Base-by-base conservation (phyloP, 2,113 vertebrate genomes). In the Heterotilapia buettikoferi region DNA sequence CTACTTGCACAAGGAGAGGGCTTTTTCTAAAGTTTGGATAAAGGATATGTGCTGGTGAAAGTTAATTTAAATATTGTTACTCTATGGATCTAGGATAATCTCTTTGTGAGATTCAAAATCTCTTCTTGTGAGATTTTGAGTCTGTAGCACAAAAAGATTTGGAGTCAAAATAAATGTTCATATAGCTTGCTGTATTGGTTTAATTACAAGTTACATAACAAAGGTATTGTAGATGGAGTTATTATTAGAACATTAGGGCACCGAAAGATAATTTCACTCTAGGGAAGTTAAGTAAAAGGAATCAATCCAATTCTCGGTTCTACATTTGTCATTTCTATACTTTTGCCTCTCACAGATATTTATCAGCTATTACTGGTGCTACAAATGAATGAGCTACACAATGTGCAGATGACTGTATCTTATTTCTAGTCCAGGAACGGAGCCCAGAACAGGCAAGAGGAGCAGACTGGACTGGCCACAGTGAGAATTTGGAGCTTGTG, bases 401-500 rank as follows among this genome's bases (percentile, higher is more conserved):
- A 26, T 68, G 54, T 88, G 68, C 88, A 91, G 89, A 73, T 95
- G 80, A 95, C 63, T 19, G 26, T 94, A 80, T 94, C 85, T 92
- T 87, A 73, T 91, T 94, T 94, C 84, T 80, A 92, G 89, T 89
- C 81, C 93, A 95, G 92, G 88, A 92, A 86, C 84, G 59, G 79
- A 92, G 83, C 86, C 88, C 85, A 92, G 66, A 90, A 83, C 84
- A 76, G 47, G 88, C 84, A 50, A 47, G n/a, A 84, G 36, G 79
- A 92, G 78, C 78, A 85, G 88, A 94, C 92, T 92, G 90, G 90
- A 94, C 89, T 71, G 88, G 85, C 91, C 92, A 85, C 90, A 78
- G 81, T 88, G 84, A 94, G 57, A 63, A 83, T 90, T 91, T 91
- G 85, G 90, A 91, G 93, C 87, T 94, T 91, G 85, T 94, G 92